Evolutionary conservation across 2,797 vertebrate species (phyloP), one percentile per base, ranked within the genome.

Genomic region (Rhinichthys osculus): DNA sequence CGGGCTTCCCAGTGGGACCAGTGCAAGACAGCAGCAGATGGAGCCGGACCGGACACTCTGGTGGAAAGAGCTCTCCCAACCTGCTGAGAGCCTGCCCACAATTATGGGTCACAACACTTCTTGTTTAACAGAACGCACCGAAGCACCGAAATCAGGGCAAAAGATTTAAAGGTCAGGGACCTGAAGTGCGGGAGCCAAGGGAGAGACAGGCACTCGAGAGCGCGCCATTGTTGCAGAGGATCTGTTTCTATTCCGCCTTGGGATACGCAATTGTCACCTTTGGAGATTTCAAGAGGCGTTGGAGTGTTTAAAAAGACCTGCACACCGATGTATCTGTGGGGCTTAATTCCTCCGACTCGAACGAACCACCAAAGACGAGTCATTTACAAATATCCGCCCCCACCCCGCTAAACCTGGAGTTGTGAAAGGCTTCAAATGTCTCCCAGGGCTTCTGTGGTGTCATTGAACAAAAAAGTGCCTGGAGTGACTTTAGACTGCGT

Each of bases 21-120:
- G 87, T 92, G 92, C 89, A 94, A 94, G 95, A 96, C 96, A 92
- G 95, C 89, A 92, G 97, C 98, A 98, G 98, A 98, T 98, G 97
- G 98, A 98, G 94, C 92, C 93, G 90, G 95, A 96, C 94, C 88
- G 95, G 96, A 97, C 96, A 94, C 94, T 71, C 10, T 88, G 88
- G 95, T 95, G 94, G 94, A 95, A 95, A 96, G 95, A 92, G 92
- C 92, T 95, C 92, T 90, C 92, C 91, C 83, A 95, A 96, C 96
- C 97, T 96, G 97, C 97, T 96, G 94, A 92, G 95, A 97, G 95
- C 96, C 96, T 95, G 96, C 95, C 94, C 92, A 89, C 96, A 94
- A 96, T 96, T 94, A 97, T 88, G 96, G 97, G 97, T 97, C 97
- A 96, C 96, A 96, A 95, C 94, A 94, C 92, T 93, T 92, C 96